phyloP scores from a whole-genome alignment of 2,113 vertebrate genomes.

The Gallinago jamesoni region DNA sequence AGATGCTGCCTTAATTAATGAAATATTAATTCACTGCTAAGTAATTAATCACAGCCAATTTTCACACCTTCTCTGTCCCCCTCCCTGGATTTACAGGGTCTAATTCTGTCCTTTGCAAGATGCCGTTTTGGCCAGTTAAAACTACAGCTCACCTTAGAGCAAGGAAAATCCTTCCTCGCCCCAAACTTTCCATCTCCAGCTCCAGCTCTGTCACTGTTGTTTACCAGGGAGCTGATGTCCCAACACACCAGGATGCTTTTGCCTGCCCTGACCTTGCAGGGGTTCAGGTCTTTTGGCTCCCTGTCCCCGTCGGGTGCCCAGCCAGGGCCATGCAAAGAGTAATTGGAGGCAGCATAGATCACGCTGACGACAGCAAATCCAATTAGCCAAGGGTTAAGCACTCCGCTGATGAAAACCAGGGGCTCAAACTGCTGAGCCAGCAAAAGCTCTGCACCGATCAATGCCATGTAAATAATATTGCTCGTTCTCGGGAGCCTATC shows the following conservation, averaged over 20 bases:
- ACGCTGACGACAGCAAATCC: constrained; percentile 3
- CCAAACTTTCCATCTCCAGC: neutral
- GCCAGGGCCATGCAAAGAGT: neutral
- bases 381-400: constrained; percentile 56
- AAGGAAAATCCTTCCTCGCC: fast-evolving
- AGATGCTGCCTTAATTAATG: neutral
- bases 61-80: neutral
- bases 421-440: constrained; percentile 45
- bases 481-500: neutral
- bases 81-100: neutral
- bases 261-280: fast-evolving
- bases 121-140: neutral
- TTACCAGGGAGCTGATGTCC: neutral
- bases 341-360: neutral
- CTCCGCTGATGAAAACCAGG: constrained; percentile 3
- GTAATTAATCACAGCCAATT: neutral
- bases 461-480: neutral
- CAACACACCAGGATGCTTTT: fast-evolving
- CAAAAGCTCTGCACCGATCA: neutral
- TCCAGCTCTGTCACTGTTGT: neutral
- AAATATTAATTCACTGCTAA: neutral
- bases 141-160: no score
- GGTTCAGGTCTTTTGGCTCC: neutral
- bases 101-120: neutral
- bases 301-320: neutral